These are phyloP conservation scores for Ictidomys tridecemlineatus DNA, from an alignment of 2,113 vertebrate species.

Conservation along the genomic window DNA sequence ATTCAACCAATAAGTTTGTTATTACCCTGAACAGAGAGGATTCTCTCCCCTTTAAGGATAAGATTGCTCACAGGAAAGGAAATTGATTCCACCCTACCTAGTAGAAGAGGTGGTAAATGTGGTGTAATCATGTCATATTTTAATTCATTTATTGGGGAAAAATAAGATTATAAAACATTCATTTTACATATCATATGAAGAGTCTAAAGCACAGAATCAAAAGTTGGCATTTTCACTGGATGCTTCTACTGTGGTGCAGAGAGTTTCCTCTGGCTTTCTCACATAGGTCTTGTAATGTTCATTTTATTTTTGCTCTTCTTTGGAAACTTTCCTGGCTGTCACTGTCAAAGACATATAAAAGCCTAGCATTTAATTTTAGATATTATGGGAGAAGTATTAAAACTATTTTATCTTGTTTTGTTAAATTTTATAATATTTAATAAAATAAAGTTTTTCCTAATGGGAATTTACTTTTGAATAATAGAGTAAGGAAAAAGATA, in stretches of 20 bases:
- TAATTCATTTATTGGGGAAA: constrained; percentile 25
- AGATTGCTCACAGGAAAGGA: not conserved
- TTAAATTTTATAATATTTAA: constrained; percentile 8
- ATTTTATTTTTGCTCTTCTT: constrained; percentile 46
- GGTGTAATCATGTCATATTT: not conserved
- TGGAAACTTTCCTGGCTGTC: not conserved
- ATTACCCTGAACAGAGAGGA: not conserved
- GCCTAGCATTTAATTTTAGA: constrained; percentile 47
- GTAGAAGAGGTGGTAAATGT: not conserved
- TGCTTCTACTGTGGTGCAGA: constrained; percentile 24
- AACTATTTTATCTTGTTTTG: constrained; percentile 32
- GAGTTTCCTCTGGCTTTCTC: not conserved
- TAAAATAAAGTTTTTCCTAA: constrained; percentile 10
- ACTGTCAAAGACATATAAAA: constrained; percentile 16
- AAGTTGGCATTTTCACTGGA: constrained; percentile 29
- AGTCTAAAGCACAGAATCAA: not conserved
- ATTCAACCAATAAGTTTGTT: constrained; percentile 34
- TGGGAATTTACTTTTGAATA: constrained; percentile 53
- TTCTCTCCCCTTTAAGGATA: not conserved
- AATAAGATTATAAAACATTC: not conserved
- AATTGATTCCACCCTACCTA: not conserved
- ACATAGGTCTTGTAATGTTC: not conserved
- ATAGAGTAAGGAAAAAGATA: not conserved
- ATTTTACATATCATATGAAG: constrained; percentile 26
- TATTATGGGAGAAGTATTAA: not conserved